Conservation (phyloP, 1,140 invertebrate genomes). For the Drosophila murphyi region DNA sequence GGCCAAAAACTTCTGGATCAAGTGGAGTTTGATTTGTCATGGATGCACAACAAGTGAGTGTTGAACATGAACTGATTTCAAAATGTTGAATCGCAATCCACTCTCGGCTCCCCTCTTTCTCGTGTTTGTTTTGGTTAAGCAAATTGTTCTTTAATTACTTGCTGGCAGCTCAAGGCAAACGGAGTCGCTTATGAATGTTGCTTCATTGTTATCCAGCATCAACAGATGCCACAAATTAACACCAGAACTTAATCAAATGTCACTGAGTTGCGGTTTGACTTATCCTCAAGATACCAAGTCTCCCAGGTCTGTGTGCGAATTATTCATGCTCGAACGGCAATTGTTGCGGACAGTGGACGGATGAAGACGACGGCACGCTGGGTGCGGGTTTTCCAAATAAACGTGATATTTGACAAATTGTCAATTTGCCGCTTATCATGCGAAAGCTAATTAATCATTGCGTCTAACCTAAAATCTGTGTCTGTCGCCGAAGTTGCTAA, state of each 20-base stretch:
- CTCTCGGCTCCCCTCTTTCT: neutral
- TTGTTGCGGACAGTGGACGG: neutral
- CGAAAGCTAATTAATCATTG: conserved; percentile 69
- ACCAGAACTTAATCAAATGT: conserved; percentile 67
- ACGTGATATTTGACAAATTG: conserved; percentile 52
- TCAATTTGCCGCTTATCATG: conserved; percentile 24
- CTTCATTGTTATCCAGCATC: conserved; percentile 74
- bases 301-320: conserved; percentile 26
- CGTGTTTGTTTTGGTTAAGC: conserved; percentile 49
- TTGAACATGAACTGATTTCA: conserved; percentile 64
- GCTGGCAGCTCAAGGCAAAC: conserved; percentile 62
- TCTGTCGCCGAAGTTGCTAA: conserved; percentile 62
- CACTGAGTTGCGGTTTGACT: conserved; percentile 26
- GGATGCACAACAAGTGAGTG: conserved; percentile 69
- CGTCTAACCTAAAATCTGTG: conserved; percentile 29
- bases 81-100: conserved; percentile 32
- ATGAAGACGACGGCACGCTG: neutral
- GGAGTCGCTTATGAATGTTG: conserved; percentile 72
- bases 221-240: conserved; percentile 67
- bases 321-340: conserved; percentile 46
- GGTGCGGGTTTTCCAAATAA: conserved; percentile 12
- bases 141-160: conserved; percentile 82
- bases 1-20: neutral
- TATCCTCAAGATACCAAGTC: neutral
- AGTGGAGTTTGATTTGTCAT: conserved; percentile 53